phyloP scores from a whole-genome alignment of 1,140 invertebrate genomes.

The Aphelinus atriplicis region DNA sequence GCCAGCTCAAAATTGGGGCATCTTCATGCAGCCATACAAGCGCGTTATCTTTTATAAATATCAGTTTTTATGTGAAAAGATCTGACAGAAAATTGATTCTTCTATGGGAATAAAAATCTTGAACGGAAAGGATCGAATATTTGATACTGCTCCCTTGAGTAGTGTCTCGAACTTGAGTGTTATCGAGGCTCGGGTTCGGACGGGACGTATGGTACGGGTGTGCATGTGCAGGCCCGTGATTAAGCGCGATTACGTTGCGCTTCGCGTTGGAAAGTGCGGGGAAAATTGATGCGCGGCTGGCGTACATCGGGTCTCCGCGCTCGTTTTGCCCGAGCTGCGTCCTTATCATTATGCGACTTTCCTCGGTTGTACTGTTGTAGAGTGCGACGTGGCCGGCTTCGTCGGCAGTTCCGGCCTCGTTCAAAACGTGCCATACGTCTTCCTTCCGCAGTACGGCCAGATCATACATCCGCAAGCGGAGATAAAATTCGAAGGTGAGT shows the following conservation, averaged over 20 bases:
- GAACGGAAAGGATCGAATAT: too few species aligned
- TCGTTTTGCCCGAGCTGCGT: neutral
- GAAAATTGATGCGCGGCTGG: neutral
- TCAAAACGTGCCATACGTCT: conserved; percentile 86
- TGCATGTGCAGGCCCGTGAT: neutral
- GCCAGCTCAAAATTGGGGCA: too few species aligned
- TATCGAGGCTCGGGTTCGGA: too few species aligned
- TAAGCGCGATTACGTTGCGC: conserved; percentile 21
- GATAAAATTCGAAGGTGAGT: conserved; percentile 82
- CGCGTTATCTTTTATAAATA: too few species aligned
- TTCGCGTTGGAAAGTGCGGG: neutral
- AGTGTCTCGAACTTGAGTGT: too few species aligned
- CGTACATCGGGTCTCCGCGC: neutral
- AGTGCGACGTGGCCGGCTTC: conserved; percentile 81
- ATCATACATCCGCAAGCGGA: conserved; percentile 87
- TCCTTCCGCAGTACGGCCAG: conserved; percentile 83
- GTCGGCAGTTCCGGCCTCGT: conserved; percentile 75
- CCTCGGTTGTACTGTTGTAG: conserved; percentile 5
- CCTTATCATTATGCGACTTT: neutral
- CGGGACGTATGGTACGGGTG: too few species aligned
- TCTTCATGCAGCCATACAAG: too few species aligned
- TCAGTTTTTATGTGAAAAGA: too few species aligned
- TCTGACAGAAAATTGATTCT: too few species aligned
- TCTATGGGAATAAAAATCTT: too few species aligned
- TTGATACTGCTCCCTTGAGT: too few species aligned